Evolutionary conservation across 2,113 vertebrate genomes (phyloP).

Genomic region (Pandion haliaetus): DNA sequence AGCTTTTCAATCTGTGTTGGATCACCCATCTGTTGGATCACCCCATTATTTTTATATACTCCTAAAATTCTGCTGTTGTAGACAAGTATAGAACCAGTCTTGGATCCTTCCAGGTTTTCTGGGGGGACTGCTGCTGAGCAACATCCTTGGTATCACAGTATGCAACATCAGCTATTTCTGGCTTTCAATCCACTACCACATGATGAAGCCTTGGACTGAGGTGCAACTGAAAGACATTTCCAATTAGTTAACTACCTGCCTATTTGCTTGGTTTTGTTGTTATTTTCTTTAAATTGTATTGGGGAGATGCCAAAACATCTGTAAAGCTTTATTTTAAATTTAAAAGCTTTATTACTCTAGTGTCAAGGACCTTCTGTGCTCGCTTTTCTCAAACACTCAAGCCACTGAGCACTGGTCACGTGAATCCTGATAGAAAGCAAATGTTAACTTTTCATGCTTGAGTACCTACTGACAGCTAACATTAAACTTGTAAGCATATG

Average conservation of each 20-base stretch:
- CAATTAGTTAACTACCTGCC: constrained; percentile 20
- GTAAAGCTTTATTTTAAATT: constrained; percentile 38
- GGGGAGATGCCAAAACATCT: constrained; percentile 39
- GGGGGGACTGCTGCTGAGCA: not conserved
- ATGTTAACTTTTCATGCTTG: constrained; percentile 62
- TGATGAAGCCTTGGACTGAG: not conserved
- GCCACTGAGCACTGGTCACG: constrained; percentile 25
- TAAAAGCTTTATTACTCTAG: constrained; percentile 28
- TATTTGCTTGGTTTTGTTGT: constrained; percentile 24
- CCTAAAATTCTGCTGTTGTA: not conserved
- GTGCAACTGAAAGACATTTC: not conserved
- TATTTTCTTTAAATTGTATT: not conserved
- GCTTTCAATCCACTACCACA: not conserved
- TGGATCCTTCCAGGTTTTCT: not conserved
- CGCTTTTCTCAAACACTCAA: constrained; percentile 31
- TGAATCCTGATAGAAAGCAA: constrained; percentile 62
- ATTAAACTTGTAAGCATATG: constrained; percentile 36
- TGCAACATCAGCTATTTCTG: not conserved
- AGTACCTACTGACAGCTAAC: constrained; percentile 65
- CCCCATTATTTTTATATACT: not conserved
- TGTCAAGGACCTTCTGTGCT: constrained; percentile 34
- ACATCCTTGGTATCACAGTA: not conserved
- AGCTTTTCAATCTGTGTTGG: not conserved
- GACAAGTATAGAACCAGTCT: not conserved
- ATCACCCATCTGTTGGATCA: not conserved